Evolutionary conservation across 2,888 invertebrate genomes (phyloP).

Genomic region (Cheilosia scutellata): DNA sequence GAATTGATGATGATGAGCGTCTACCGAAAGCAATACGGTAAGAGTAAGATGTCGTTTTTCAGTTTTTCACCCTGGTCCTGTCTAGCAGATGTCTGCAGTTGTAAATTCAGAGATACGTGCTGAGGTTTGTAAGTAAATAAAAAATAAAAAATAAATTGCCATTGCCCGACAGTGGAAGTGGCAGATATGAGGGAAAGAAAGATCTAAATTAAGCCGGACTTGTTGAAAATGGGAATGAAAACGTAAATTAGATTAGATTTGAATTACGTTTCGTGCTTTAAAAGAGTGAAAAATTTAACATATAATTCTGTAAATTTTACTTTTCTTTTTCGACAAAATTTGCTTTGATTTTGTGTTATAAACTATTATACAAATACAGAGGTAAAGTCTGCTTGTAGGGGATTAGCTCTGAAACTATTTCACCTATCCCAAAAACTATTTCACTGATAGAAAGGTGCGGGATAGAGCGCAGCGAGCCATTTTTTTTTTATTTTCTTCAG

Average conservation of each 20-base stretch:
- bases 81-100: slow-evolving; percentile 65
- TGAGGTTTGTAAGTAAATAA: slow-evolving; percentile 29
- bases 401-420: no score
- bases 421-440: no score
- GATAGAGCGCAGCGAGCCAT: no score
- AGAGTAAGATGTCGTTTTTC: slow-evolving; percentile 21
- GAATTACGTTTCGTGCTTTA: slow-evolving; percentile 17
- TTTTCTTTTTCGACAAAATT: no score
- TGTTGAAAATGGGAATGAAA: slow-evolving; percentile 40
- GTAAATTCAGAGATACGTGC: slow-evolving; percentile 60
- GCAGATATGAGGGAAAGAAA: slow-evolving; percentile 14
- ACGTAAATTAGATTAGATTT: slow-evolving; percentile 49
- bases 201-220: slow-evolving; percentile 59
- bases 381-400: no score
- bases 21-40: slow-evolving; percentile 17
- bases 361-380: no score
- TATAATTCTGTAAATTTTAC: background rate
- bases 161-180: slow-evolving; percentile 25
- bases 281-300: background rate
- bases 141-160: slow-evolving; percentile 1
- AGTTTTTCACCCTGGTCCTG: slow-evolving; percentile 20
- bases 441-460: no score
- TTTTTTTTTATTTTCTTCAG: no score
- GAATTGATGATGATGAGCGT: slow-evolving; percentile 77
- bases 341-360: no score